Evolutionary conservation across 2,113 vertebrate species (phyloP), one percentile per base, ranked within the genome.

Genomic region (Columba janthina): DNA sequence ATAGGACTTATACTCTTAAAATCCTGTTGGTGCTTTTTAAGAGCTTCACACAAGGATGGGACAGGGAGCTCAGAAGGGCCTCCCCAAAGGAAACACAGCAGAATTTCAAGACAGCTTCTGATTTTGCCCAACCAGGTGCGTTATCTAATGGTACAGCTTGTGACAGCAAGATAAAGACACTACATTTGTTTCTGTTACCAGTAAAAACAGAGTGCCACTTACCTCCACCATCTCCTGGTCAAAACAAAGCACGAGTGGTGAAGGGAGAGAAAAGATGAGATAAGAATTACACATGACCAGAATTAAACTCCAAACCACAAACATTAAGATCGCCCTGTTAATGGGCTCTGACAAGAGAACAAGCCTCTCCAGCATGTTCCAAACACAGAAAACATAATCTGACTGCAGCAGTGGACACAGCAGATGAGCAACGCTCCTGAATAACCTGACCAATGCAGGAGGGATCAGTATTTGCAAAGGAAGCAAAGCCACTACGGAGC

Each of bases 201-300:
- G 81, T 2, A 34, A 90, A 89, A 78, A 12, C 77, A 88, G 54
- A 61, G 66, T 40, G 61, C n/a, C 31, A 94, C 97, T 96, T 87
- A 97, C 96, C 97, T 96, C 64, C 95, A 0, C 97, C 86, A 0
- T 95, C 93, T 88, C 56, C 95, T 58, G 86, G 48, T 11, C 50
- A 15, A 44, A 62, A 48, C 17, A 58, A 17, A 17, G 25, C 71
- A 70, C 5, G 4, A 53, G 48, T 1, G 19, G 71, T 20, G 28
- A 26, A 31, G 24, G 26, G 32, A 90, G 36, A 92, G 15, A 88
- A 51, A 72, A 79, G 15, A 76, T 32, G 5, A 91, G 25, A 60
- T 36, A 46, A 93, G 81, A 44, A 18, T 93, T 87, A 96, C 48
- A 77, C 15, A 16, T 0, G 2, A 69, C 19, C 71, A 67, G 46